A percentile compares a stretch with the other conserved stretches of the same genome.
Conservation (phyloP, 2,113 vertebrate species). For the Caloenas nicobarica region DNA sequence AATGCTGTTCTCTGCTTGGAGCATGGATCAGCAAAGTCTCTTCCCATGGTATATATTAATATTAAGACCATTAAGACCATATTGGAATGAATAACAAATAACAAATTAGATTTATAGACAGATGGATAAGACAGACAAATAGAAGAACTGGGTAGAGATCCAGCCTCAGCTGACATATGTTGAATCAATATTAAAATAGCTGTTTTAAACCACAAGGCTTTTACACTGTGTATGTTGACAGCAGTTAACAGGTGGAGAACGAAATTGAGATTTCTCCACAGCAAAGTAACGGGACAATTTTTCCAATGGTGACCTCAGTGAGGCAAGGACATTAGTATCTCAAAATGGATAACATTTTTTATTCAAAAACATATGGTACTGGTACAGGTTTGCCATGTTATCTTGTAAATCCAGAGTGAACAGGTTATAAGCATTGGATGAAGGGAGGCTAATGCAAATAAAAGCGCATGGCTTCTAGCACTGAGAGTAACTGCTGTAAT, state of each 20-base stretch:
- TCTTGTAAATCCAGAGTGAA: not conserved
- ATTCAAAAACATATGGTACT: not conserved
- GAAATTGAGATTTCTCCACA: not conserved
- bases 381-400: not conserved
- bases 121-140: conserved; percentile 25
- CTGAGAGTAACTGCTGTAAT: not conserved
- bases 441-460: not conserved
- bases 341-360: not conserved
- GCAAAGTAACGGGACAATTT: not conserved
- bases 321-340: not conserved
- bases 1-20: not conserved
- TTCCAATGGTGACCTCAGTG: not conserved
- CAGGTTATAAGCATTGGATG: not conserved
- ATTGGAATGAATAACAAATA: not conserved
- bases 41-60: not conserved
- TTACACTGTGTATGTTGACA: not conserved
- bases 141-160: not conserved
- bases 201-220: conserved; percentile 9
- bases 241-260: not conserved
- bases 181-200: conserved; percentile 23
- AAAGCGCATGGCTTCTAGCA: fast-evolving
- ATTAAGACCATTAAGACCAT: not conserved
- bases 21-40: not conserved
- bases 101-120: conserved; percentile 1
- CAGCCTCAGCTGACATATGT: not conserved